Evolutionary conservation across 2,888 invertebrate species (phyloP), one percentile per base, ranked within the genome.

Genomic region (Rhingia campestris): DNA sequence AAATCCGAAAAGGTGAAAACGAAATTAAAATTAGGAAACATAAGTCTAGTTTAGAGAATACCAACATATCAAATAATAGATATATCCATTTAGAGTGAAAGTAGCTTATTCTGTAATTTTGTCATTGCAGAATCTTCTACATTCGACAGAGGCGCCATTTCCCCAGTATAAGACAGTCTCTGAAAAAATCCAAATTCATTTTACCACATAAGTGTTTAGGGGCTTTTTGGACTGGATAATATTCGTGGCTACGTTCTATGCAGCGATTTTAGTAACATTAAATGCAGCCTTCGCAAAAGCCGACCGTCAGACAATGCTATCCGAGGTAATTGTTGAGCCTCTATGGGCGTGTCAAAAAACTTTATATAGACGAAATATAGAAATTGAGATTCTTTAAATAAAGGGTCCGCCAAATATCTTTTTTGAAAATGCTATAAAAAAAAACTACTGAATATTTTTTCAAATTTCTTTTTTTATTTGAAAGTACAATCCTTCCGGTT

Each of bases 171-270:
- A 98, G 93, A 98, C 96, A 97, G 86, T 96, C 98, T 73, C 94
- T 97, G 89, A 97, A 98, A 92, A 97, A 97, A 91, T 98, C 98
- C 88, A 94, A 96, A 90, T 96, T 97, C 91, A 97, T 98, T 90
- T 94, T 99, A 88, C 96, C 98, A 86, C 98, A 98, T 93, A 98
- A 67, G 95, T 97, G 88, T 98, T 98, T 92, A 98, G 98, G 93
- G 97, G 97, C 87, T 97, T 97, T 92, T 99, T 98, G 98, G 98
- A 99, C 92, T 98, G 98, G 98, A 93, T 98, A 86, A 98, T 98
- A 89, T 94, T 99, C 73, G 95, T 98, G 88, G 98, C 98, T 87
- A 98, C 98, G 77, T 98, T 98, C 92, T 99, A 99, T 92, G 98
- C 98, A 85, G 98, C 98, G 59, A 95, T 98, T 72, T 96, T 98